These are phyloP conservation scores for Cnemophilus loriae DNA, from an alignment of 2,113 vertebrate species.

Conservation along the genomic window DNA sequence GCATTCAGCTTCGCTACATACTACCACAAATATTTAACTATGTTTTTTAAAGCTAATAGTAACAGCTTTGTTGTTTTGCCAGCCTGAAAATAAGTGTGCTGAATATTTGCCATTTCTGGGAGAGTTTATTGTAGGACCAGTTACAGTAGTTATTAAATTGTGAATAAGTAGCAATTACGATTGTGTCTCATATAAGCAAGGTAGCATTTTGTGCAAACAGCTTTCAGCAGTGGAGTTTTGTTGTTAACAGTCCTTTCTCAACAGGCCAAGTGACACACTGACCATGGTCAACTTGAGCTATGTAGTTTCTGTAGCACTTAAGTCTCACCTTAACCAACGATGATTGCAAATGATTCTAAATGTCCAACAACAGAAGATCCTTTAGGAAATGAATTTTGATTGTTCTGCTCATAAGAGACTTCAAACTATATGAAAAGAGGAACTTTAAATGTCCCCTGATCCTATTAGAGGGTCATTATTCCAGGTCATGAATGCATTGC, in stretches of 20 bases:
- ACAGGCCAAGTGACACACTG: slow-evolving; percentile 45
- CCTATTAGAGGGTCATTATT: slow-evolving; percentile 59
- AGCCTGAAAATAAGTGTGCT: slow-evolving; percentile 43
- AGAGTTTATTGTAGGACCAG: slow-evolving; percentile 41
- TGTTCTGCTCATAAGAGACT: slow-evolving; percentile 66
- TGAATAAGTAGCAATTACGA: slow-evolving; percentile 43
- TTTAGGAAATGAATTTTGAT: slow-evolving; percentile 68
- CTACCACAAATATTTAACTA: not conserved
- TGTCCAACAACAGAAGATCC: slow-evolving; percentile 44
- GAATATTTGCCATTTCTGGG: slow-evolving; percentile 41
- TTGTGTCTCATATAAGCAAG: slow-evolving; percentile 25
- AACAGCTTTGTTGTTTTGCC: not conserved
- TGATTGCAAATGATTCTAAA: slow-evolving; percentile 36
- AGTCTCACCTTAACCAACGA: not conserved
- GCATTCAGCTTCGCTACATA: not conserved
- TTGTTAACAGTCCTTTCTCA: slow-evolving; percentile 45
- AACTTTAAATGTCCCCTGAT: slow-evolving; percentile 63
- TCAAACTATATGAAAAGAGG: slow-evolving; percentile 64
- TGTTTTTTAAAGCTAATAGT: not conserved
- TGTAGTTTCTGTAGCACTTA: slow-evolving; percentile 21
- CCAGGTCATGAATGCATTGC: slow-evolving; percentile 33
- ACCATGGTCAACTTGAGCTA: slow-evolving; percentile 49
- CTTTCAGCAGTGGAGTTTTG: slow-evolving; percentile 36
- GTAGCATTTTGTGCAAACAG: slow-evolving; percentile 15
- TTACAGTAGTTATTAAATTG: slow-evolving; percentile 50